These are phyloP conservation scores for Sphecodes monilicornis DNA, from an alignment of 2,888 invertebrate species.

Conservation along the genomic window DNA sequence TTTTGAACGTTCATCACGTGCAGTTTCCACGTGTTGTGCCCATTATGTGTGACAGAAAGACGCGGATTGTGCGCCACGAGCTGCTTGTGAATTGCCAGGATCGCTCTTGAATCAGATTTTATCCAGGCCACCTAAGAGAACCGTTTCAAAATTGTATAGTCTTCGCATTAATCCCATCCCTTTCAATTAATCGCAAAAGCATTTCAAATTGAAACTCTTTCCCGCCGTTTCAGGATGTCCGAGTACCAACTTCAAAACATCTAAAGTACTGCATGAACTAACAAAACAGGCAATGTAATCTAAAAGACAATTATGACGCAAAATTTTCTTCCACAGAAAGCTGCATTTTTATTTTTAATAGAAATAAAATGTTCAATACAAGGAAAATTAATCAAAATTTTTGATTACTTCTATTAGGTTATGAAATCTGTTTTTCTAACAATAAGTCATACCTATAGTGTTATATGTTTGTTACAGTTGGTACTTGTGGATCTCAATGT, in stretches of 20 bases:
- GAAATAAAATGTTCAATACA: not conserved
- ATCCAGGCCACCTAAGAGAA: constrained; percentile 94
- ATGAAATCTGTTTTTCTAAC: not conserved
- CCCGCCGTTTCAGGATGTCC: not conserved
- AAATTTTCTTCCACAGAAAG: not conserved
- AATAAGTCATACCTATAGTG: not conserved
- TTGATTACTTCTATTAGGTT: not conserved
- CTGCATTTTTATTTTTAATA: not conserved
- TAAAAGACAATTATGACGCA: not conserved
- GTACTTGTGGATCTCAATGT: not conserved
- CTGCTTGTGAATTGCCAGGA: constrained; percentile 94
- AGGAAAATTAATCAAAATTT: not conserved
- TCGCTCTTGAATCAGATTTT: constrained; percentile 95
- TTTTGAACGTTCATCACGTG: constrained; percentile 95
- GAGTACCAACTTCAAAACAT: not conserved
- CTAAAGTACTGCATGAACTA: not conserved
- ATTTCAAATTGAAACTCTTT: not conserved
- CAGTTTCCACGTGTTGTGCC: constrained; percentile 97
- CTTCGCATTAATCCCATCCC: not conserved
- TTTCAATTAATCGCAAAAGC: not conserved
- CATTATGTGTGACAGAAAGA: constrained; percentile 95
- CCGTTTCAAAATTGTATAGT: not conserved
- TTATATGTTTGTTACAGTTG: not conserved
- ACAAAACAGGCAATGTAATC: not conserved
- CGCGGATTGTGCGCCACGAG: constrained; percentile 95